phyloP scores from a whole-genome alignment of 2,113 vertebrate species.

The Silurus glanis region DNA sequence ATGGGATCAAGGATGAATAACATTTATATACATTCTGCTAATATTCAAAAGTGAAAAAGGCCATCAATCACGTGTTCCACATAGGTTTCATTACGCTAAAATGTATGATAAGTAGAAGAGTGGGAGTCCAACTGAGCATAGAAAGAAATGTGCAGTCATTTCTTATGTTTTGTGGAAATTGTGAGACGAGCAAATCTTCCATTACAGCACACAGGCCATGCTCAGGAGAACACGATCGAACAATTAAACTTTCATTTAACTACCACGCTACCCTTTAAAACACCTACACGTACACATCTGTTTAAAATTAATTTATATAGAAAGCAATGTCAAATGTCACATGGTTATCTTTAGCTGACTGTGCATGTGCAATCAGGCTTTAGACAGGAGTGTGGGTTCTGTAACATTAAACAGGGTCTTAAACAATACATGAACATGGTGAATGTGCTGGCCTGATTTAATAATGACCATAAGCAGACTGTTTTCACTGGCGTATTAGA shows the following conservation, averaged over 20 bases:
- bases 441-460: constrained; percentile 57
- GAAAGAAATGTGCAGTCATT: neutral
- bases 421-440: constrained; percentile 39
- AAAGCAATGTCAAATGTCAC: constrained; percentile 71
- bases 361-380: constrained; percentile 69
- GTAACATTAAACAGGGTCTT: constrained; percentile 67
- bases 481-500: constrained; percentile 63
- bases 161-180: constrained; percentile 10
- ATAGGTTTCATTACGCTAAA: neutral
- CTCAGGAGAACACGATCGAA: constrained; percentile 21
- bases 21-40: neutral
- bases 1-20: neutral
- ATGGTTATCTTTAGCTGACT: constrained; percentile 75
- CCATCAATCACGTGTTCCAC: neutral
- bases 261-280: constrained; percentile 38
- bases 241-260: neutral
- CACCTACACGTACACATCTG: constrained; percentile 59
- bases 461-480: constrained; percentile 66
- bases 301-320: constrained; percentile 70
- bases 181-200: neutral
- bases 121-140: neutral
- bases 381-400: constrained; percentile 59
- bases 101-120: neutral
- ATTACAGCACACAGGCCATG: neutral
- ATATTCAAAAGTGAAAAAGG: neutral